Evolutionary conservation across 2,113 vertebrate genomes (phyloP), one percentile per base, ranked within the genome.

Genomic region (Xenus cinereus): DNA sequence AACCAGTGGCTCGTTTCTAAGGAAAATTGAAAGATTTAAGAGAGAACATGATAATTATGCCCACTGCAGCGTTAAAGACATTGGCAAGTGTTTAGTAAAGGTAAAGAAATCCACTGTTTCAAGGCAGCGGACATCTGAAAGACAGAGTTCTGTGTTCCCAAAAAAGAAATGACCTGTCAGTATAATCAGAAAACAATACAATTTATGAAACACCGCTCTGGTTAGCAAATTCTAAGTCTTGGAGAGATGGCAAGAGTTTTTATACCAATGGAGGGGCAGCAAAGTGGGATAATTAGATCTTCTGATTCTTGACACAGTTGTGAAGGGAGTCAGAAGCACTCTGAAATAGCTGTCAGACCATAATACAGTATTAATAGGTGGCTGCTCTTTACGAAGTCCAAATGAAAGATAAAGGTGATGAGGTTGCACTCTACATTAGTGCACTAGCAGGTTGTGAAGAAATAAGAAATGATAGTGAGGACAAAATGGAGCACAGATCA

Each of bases 1-100:
- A 48, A 24, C 4, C 10, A 76, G 33, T 0, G 6, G 28, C 33
- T 35, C 0, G 21, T 28, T 91, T 64, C 48, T 41, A 62, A 64
- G 32, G 37, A 76, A 87, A 90, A 19, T 0, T 7, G 8, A 32
- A 68, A 54, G 5, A 45, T 63, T 83, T 46, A n/a, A 63, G 32
- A 67, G 6, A 30, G 9, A 41, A 63, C 5, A 45, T 66, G 28
- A 22, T 1, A 43, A 28, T 21, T 62, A 2, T 41, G 28, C 5
- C 10, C 56, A 9, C 3, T 53, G 41, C 62, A 71, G 7, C 19
- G 12, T 21, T 51, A 16, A 51, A n/a, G 15, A 59, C 14, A 6
- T 1, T 43, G 17, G 9, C 14, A 59, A 67, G 2, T 14, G 18
- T 66, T 73, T 6, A 69, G n/a, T 5, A 62, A 71, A 89, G 45